phyloP scores from a whole-genome alignment of 2,888 invertebrate genomes.

The Aleiodes leptofemur region DNA sequence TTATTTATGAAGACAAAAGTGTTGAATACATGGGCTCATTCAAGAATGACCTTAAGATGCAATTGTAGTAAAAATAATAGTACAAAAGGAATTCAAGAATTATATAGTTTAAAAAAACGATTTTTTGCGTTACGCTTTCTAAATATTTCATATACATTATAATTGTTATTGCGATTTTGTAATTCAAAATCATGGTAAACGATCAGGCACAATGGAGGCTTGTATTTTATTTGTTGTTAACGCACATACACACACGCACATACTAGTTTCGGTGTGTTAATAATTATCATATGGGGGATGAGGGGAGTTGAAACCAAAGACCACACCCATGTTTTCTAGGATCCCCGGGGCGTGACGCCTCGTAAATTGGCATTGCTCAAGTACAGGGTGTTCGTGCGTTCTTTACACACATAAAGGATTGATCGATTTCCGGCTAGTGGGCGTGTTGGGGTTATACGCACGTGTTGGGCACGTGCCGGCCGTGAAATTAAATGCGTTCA shows the following conservation, averaged over 20 bases:
- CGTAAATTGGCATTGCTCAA: slow-evolving; percentile 54
- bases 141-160: slow-evolving; percentile 24
- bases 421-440: slow-evolving; percentile 57
- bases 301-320: slow-evolving; percentile 36
- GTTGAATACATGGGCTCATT: too few species aligned
- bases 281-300: slow-evolving; percentile 39
- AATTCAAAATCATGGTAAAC: slow-evolving; percentile 35
- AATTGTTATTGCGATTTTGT: slow-evolving; percentile 45
- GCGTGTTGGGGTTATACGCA: slow-evolving; percentile 46
- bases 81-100: too few species aligned
- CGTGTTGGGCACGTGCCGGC: slow-evolving; percentile 58
- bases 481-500: slow-evolving; percentile 42
- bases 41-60: too few species aligned
- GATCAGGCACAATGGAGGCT: slow-evolving; percentile 33
- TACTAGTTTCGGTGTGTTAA: slow-evolving; percentile 33
- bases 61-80: too few species aligned
- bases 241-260: background rate
- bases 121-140: slow-evolving; percentile 37
- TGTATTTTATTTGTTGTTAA: slow-evolving; percentile 1
- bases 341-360: slow-evolving; percentile 57
- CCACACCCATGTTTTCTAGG: slow-evolving; percentile 59
- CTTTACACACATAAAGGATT: slow-evolving; percentile 51
- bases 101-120: too few species aligned
- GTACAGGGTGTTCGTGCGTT: slow-evolving; percentile 43
- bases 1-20: slow-evolving; percentile 43